A percentile compares a stretch with the other conserved stretches of the same genome.
Evolutionary conservation across 2,113 vertebrate species (phyloP).

Genomic region (Diadophis punctatus): DNA sequence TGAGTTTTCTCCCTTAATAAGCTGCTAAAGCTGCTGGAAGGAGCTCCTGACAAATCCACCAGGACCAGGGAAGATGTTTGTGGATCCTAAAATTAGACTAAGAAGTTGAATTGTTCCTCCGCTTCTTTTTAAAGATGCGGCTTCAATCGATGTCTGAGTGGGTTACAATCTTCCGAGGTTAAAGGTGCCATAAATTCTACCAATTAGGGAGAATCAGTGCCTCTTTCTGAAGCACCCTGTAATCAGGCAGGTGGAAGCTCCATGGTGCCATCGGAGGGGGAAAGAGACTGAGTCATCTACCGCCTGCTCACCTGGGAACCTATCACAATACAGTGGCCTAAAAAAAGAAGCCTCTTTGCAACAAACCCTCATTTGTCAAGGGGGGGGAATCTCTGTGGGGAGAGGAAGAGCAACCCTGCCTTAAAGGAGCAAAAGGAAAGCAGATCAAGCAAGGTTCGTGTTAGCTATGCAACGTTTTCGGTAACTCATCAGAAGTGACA

Average conservation of each 20-base stretch:
- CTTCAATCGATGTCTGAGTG: constrained; percentile 31
- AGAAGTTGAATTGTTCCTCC: constrained; percentile 5
- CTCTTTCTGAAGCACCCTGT: constrained; percentile 29
- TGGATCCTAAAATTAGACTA: constrained; percentile 6
- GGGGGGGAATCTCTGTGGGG: not conserved
- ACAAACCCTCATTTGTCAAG: constrained; percentile 24
- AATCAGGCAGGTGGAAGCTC: constrained; percentile 47
- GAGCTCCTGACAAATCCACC: constrained; percentile 14
- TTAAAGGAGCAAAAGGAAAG: not conserved
- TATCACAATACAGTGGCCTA: constrained; percentile 10
- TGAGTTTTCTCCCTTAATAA: constrained; percentile 23
- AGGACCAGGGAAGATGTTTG: not conserved
- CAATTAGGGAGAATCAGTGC: constrained; percentile 40
- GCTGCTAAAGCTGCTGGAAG: constrained; percentile 8
- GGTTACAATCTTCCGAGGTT: constrained; percentile 31
- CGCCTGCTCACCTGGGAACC: constrained; percentile 7
- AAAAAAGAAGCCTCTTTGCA: constrained; percentile 38
- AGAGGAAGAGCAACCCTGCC: constrained; percentile 1
- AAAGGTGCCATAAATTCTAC: constrained; percentile 38
- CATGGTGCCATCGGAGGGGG: constrained; percentile 32
- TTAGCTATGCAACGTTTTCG: not conserved
- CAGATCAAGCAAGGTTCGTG: constrained; percentile 35
- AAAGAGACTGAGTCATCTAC: constrained; percentile 8
- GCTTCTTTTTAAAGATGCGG: constrained; percentile 30
- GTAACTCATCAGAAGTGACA: not conserved